These are phyloP conservation scores for Pyrgilauda ruficollis DNA, from an alignment of 2,113 vertebrate species.

Conservation along the genomic window DNA sequence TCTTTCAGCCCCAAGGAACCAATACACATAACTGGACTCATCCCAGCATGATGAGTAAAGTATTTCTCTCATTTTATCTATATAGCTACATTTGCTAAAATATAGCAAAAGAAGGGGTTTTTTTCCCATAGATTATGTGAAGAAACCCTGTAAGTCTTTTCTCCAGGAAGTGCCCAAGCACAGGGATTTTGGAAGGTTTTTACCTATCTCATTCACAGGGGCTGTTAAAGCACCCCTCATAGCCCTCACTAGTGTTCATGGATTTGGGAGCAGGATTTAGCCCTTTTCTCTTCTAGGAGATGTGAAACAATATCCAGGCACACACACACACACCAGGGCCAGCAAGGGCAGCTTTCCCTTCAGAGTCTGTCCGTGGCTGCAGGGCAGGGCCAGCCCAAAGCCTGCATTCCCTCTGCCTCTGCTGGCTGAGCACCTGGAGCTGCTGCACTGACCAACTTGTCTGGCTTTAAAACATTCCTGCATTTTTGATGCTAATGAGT, in stretches of 20 bases:
- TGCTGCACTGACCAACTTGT: neutral
- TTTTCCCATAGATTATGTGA: neutral
- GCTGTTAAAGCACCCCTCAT: neutral
- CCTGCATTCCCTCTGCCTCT: neutral
- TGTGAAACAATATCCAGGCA: fast-evolving
- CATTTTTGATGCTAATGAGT: slow-evolving; percentile 4
- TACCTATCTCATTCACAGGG: neutral
- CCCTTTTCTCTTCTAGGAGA: neutral
- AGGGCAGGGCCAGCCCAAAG: neutral
- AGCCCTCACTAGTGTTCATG: fast-evolving
- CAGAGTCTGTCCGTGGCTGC: fast-evolving
- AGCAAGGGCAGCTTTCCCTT: fast-evolving
- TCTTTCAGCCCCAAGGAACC: neutral
- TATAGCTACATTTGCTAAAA: neutral
- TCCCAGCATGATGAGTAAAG: neutral
- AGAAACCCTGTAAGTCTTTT: neutral
- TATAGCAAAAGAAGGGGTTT: neutral
- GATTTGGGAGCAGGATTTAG: neutral
- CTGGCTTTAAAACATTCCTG: neutral
- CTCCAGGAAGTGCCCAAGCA: neutral
- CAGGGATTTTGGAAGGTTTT: neutral
- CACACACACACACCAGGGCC: too few species aligned
- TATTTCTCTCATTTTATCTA: neutral
- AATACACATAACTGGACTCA: too few species aligned
- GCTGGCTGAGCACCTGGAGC: neutral